phyloP scores from a whole-genome alignment of 1,140 invertebrate species.

The Bombus consobrinus region DNA sequence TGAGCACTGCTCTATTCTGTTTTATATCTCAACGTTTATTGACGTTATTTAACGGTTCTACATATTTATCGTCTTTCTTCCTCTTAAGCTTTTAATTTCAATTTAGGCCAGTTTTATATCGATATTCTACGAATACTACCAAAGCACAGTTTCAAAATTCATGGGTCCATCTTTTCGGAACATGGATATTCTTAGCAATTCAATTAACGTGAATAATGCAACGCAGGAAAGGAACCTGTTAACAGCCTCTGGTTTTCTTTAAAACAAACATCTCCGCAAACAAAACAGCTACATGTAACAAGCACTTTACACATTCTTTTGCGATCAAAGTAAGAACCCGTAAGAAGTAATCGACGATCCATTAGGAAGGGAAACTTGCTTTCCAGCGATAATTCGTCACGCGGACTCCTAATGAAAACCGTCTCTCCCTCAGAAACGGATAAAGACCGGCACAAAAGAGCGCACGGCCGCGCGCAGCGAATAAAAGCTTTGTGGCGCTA shows the following conservation, averaged over 20 bases:
- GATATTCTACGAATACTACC: no score
- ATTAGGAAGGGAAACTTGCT: neutral
- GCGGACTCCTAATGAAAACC: conserved; percentile 20
- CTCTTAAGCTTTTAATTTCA: no score
- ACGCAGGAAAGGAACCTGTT: neutral
- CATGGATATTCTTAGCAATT: no score
- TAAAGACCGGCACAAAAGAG: conserved; percentile 26
- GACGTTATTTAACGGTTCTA: no score
- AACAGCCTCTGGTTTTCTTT: neutral
- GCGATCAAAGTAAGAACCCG: neutral
- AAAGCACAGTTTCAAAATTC: no score
- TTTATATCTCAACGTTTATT: no score
- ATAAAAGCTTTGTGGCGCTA: conserved; percentile 19
- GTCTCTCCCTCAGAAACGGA: neutral
- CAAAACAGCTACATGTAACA: neutral
- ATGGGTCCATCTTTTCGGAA: no score
- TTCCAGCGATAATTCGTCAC: neutral
- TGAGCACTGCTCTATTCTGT: no score
- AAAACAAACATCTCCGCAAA: no score
- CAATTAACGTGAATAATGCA: no score
- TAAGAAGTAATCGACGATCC: neutral
- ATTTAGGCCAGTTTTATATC: no score
- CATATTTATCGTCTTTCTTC: no score
- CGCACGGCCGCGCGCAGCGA: neutral
- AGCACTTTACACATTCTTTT: neutral